phyloP scores from a whole-genome alignment of 2,888 invertebrate genomes.

The Myopa testacea region DNA sequence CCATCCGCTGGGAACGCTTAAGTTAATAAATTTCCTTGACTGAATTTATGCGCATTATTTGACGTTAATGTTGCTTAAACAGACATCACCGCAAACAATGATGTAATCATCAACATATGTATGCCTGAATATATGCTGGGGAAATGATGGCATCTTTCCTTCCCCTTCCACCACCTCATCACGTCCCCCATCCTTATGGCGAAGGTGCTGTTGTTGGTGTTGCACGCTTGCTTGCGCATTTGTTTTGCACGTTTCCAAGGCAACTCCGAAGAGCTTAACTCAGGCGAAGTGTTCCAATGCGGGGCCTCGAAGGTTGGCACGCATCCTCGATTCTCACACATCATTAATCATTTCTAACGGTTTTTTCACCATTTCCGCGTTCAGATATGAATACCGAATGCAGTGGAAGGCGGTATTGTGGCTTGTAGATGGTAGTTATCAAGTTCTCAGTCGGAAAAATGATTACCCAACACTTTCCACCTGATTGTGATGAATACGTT shows the following conservation, averaged over 20 bases:
- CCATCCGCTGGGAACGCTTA: conserved; percentile 48
- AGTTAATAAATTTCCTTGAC: conserved; percentile 62
- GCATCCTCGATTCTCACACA: conserved; percentile 54
- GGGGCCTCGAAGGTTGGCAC: conserved; percentile 14
- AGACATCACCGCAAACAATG: conserved; percentile 48
- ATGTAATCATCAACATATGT: conserved; percentile 36
- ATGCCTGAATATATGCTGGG: conserved; percentile 2
- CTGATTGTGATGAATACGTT: too few species aligned
- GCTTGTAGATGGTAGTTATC: background rate
- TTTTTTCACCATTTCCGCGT: background rate
- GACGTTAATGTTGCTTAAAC: conserved; percentile 65
- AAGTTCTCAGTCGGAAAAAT: background rate
- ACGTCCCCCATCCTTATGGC: too few species aligned
- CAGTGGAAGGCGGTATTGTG: background rate
- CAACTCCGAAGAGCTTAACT: conserved; percentile 24
- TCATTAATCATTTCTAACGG: conserved; percentile 64
- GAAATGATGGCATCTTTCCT: background rate
- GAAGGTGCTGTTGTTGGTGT: background rate
- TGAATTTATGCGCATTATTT: conserved; percentile 64
- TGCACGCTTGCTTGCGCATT: background rate
- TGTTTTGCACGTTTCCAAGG: background rate
- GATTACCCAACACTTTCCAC: background rate
- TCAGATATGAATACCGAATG: conserved; percentile 33
- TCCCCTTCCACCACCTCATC: background rate
- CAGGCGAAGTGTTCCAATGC: background rate